Evolutionary conservation across 2,113 vertebrate genomes (phyloP).

Genomic region (Psettodes erumei): DNA sequence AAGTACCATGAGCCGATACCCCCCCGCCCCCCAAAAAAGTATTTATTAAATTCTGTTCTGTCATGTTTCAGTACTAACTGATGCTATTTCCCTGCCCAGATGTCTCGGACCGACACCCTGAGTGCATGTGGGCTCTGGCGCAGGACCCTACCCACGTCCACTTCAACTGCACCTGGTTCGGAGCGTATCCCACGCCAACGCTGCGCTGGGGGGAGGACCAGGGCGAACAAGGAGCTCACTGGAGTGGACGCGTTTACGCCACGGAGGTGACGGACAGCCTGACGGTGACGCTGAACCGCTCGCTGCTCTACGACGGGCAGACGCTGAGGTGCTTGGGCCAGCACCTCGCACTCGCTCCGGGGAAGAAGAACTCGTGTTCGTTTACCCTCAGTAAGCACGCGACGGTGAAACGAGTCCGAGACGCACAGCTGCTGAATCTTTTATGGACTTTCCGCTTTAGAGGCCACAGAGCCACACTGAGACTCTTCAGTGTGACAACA

Average conservation of each 20-base stretch:
- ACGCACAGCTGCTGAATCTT: slow-evolving; percentile 24
- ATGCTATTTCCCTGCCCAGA: slow-evolving; percentile 72
- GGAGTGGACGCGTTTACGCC: slow-evolving; percentile 3
- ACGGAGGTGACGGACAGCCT: slow-evolving; percentile 57
- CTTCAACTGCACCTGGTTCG: slow-evolving; percentile 88
- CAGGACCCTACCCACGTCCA: slow-evolving; percentile 51
- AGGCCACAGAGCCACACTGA: slow-evolving; percentile 26
- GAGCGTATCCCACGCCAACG: slow-evolving; percentile 86
- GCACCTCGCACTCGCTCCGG: slow-evolving; percentile 61
- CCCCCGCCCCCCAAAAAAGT: no score
- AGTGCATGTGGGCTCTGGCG: slow-evolving; percentile 79
- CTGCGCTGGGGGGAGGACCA: slow-evolving; percentile 83
- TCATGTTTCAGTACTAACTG: neutral
- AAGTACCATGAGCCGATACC: fast-evolving
- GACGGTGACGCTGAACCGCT: slow-evolving; percentile 80
- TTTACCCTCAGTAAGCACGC: slow-evolving; percentile 87
- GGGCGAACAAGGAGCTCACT: neutral
- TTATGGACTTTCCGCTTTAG: slow-evolving; percentile 33
- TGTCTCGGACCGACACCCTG: slow-evolving; percentile 75
- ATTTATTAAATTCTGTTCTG: no score
- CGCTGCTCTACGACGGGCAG: slow-evolving; percentile 77
- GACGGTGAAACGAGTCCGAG: slow-evolving; percentile 22
- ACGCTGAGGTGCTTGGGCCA: slow-evolving; percentile 83
- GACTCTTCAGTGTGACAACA: neutral
- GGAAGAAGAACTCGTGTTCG: slow-evolving; percentile 71